Conservation (phyloP, 2,113 vertebrate genomes). For the Argyrosomus japonicus region DNA sequence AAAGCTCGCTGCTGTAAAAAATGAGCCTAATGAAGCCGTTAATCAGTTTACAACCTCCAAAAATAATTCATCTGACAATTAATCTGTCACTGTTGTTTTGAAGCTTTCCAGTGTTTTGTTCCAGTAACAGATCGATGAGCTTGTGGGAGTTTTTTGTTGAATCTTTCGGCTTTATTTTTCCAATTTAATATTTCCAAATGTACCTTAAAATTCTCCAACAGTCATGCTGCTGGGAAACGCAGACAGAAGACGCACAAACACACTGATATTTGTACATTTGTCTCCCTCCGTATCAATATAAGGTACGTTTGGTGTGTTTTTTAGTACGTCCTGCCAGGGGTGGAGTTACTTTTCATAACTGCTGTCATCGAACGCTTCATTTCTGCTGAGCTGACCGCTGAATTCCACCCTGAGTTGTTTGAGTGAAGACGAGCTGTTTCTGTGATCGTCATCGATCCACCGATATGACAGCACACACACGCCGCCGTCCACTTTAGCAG, state of each 20-base stretch:
- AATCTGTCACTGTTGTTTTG: neutral
- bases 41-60: too few species aligned
- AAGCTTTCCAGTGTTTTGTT: neutral
- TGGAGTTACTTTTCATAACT: neutral
- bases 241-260: too few species aligned
- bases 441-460: neutral
- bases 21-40: too few species aligned
- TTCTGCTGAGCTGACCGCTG: neutral
- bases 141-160: too few species aligned
- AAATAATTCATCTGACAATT: neutral
- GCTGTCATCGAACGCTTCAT: neutral
- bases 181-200: neutral
- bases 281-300: neutral
- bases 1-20: too few species aligned
- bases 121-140: too few species aligned
- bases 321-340: too few species aligned
- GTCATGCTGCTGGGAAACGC: neutral
- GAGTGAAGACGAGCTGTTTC: neutral
- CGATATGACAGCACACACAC: neutral
- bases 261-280: too few species aligned
- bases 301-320: neutral
- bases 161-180: too few species aligned
- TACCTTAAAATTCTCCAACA: neutral
- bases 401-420: neutral
- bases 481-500: slow-evolving; percentile 31